Percentiles rank a stretch among this genome's conserved stretches.
Evolutionary conservation across 1,140 invertebrate species (phyloP).

Genomic region (Linepithema humile): DNA sequence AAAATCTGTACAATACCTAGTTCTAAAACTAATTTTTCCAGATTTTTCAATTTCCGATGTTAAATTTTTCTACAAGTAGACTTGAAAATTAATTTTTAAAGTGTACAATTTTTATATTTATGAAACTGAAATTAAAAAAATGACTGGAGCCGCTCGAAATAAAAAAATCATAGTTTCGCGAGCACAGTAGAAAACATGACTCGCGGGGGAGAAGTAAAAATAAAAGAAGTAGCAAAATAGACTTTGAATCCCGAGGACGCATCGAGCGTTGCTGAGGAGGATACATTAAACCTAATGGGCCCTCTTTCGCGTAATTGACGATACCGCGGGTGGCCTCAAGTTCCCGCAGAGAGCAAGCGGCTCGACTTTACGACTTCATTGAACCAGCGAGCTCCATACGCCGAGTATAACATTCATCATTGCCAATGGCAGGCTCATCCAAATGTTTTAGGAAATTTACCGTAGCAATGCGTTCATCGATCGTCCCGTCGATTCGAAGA

Average conservation of each 20-base stretch:
- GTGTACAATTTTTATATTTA: neutral
- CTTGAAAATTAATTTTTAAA: neutral
- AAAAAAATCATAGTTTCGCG: neutral
- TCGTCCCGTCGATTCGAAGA: neutral
- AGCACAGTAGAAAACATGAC: neutral
- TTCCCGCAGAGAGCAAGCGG: constrained; percentile 59
- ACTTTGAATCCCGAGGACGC: constrained; percentile 53
- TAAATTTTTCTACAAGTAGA: neutral
- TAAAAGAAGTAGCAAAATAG: constrained; percentile 4
- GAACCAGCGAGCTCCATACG: constrained; percentile 4
- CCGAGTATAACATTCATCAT: constrained; percentile 24
- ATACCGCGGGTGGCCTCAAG: constrained; percentile 79
- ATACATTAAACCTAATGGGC: constrained; percentile 80
- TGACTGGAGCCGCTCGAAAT: neutral
- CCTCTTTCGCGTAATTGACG: constrained; percentile 80
- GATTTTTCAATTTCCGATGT: neutral
- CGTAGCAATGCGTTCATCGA: constrained; percentile 36
- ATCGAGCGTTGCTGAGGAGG: constrained; percentile 70
- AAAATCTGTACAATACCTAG: too few relatives aligned
- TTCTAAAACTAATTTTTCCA: too few relatives aligned
- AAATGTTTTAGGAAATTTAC: constrained; percentile 49
- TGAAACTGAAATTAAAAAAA: neutral
- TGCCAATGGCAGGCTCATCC: constrained; percentile 30
- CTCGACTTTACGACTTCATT: constrained; percentile 68
- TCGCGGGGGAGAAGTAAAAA: neutral